Evolutionary conservation across 2,113 vertebrate genomes (phyloP).

Genomic region (Connochaetes taurinus): DNA sequence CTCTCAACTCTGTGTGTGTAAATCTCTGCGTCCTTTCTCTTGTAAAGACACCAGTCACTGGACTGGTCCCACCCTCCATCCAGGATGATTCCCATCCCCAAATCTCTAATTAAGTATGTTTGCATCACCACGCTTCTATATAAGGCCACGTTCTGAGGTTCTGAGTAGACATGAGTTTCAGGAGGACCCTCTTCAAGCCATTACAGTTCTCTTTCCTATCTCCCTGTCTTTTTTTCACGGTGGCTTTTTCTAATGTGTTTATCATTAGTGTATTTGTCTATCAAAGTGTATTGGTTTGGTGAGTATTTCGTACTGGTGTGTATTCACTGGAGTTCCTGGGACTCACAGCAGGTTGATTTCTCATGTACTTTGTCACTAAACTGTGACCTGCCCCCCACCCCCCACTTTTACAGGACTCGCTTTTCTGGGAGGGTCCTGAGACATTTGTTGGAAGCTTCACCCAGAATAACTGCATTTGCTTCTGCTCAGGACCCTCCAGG

Average conservation of each 20-base stretch:
- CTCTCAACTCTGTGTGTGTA: neutral
- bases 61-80: neutral
- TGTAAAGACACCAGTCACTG: neutral
- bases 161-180: neutral
- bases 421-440: neutral
- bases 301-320: neutral
- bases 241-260: neutral
- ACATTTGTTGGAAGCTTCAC: neutral
- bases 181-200: neutral
- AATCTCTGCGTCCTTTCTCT: too few relatives aligned
- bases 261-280: neutral
- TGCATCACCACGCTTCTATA: neutral
- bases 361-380: too few relatives aligned
- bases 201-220: neutral
- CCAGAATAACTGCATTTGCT: neutral
- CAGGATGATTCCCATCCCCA: neutral
- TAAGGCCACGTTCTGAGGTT: neutral
- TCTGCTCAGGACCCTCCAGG: neutral
- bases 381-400: too few relatives aligned
- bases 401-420: neutral
- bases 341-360: too few relatives aligned
- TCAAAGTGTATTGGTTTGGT: neutral
- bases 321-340: too few relatives aligned
- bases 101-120: neutral
- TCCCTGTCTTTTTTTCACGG: accelerated